A percentile compares a stretch with the other conserved stretches of the same genome.
These are phyloP conservation scores for Albula goreensis DNA, from an alignment of 2,113 vertebrate species.

Conservation along the genomic window DNA sequence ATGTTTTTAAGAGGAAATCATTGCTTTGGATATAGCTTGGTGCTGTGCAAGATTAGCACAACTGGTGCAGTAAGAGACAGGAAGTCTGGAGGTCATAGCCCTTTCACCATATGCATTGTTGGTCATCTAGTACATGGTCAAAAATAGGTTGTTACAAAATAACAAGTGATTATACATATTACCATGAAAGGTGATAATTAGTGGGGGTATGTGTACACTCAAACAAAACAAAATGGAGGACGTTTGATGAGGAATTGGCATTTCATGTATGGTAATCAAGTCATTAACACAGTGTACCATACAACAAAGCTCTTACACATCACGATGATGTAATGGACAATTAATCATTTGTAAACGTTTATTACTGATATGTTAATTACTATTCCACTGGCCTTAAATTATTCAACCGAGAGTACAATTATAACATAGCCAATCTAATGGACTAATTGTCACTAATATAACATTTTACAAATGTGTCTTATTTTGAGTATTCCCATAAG, in stretches of 20 bases:
- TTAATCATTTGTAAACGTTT: background rate
- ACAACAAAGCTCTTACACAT: background rate
- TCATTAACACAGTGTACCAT: background rate
- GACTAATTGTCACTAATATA: background rate
- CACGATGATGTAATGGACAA: background rate
- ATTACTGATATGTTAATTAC: background rate
- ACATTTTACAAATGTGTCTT: background rate
- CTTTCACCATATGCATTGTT: background rate
- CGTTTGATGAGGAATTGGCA: background rate
- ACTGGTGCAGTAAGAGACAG: background rate
- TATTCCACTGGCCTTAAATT: background rate
- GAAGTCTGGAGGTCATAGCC: background rate
- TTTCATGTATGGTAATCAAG: background rate
- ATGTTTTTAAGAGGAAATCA: slow-evolving; percentile 26
- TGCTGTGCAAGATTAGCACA: slow-evolving; percentile 6
- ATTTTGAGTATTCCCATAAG: background rate
- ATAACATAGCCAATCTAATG: background rate
- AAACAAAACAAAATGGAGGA: background rate
- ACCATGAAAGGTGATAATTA: background rate
- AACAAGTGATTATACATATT: background rate
- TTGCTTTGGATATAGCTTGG: slow-evolving; percentile 5
- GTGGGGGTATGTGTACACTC: background rate
- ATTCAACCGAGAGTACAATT: background rate
- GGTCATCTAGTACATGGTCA: background rate
- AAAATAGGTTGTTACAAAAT: background rate